Evolutionary conservation across 2,797 vertebrate species (phyloP), one percentile per base, ranked within the genome.

Genomic region (Triplophysa bombifrons): DNA sequence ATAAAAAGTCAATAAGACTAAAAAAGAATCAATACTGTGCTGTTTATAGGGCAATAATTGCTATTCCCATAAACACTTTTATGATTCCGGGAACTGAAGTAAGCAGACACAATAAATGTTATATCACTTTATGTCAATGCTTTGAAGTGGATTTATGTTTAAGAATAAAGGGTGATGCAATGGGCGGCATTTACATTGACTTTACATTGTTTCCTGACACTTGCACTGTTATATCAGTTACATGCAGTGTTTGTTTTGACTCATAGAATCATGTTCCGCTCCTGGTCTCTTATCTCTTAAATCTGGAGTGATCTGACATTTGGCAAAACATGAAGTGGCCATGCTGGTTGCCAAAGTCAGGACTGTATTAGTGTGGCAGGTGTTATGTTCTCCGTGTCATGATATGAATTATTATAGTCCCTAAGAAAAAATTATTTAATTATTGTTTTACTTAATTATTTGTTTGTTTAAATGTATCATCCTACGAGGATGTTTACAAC

Each of bases 1-100:
- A 51, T 63, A 30, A 4, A 30, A 56, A 66, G 51, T 66, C 65
- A 60, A 79, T 79, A 19, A 48, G 13, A 13, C 48, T 56, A 63
- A 55, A 60, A 48, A 72, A 46, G 25, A 75, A 74, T 75, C 76
- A 41, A 83, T 80, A 56, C 14, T 9, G 14, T 27, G 22, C 34
- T 60, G 38, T 48, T 58, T 51, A 50, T 19, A 72, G 44, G 6
- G 46, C 61, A 73, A n/a, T 70, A 55, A 78, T 50, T 72, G 48
- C 30, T 27, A 58, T 41, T 69, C 69, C 41, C n/a, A 27, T 77
- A 64, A 74, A 71, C 61, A 58, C 60, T 61, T 67, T 71, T 41
- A 60, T 22, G 66, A 80, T 22, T 76, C 51, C 60, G 13, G 64
- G 64, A 76, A 76, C 55, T 58, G 38, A 68, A 44, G 38, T 19